These are phyloP conservation scores for Oxytorus armatus DNA, from an alignment of 2,888 invertebrate genomes.

Conservation along the genomic window DNA sequence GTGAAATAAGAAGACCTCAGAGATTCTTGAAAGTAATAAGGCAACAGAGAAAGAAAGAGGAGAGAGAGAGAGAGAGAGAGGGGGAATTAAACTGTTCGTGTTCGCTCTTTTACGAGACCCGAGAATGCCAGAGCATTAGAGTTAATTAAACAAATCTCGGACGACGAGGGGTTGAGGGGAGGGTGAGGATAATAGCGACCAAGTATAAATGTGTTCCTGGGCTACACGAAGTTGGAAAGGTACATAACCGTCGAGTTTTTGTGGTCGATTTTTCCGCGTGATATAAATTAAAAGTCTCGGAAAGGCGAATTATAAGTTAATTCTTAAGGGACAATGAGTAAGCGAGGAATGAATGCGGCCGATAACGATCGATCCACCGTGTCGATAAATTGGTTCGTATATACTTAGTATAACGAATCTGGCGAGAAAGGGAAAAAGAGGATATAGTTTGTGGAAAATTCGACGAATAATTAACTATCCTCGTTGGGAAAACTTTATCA, in stretches of 20 bases:
- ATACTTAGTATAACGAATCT: too few relatives aligned
- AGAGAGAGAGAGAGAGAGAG: conserved; percentile 42
- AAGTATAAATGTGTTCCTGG: conserved; percentile 29
- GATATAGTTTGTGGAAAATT: conserved; percentile 26
- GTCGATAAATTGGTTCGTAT: conserved; percentile 44
- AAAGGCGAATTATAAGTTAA: conserved; percentile 30
- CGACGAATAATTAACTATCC: conserved; percentile 31
- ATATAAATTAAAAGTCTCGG: conserved; percentile 44
- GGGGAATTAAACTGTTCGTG: conserved; percentile 62
- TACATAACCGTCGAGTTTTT: conserved; percentile 25
- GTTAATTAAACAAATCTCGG: conserved; percentile 65
- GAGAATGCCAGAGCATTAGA: conserved; percentile 62
- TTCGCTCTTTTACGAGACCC: conserved; percentile 55
- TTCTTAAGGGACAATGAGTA: conserved; percentile 33
- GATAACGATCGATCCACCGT: conserved; percentile 33
- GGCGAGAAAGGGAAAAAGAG: conserved; percentile 9
- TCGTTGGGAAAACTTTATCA: conserved; percentile 30
- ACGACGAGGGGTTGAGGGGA: conserved; percentile 18
- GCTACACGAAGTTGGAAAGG: conserved; percentile 21
- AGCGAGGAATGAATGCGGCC: conserved; percentile 17
- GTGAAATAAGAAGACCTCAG: conserved; percentile 44
- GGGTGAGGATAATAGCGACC: not conserved
- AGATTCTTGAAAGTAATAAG: conserved; percentile 59
- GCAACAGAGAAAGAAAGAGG: conserved; percentile 19
- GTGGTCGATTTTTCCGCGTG: conserved; percentile 17